A percentile compares a stretch with the other conserved stretches of the same genome.
Conservation (phyloP, 2,888 invertebrate genomes). For the Stomorhina lunata region DNA sequence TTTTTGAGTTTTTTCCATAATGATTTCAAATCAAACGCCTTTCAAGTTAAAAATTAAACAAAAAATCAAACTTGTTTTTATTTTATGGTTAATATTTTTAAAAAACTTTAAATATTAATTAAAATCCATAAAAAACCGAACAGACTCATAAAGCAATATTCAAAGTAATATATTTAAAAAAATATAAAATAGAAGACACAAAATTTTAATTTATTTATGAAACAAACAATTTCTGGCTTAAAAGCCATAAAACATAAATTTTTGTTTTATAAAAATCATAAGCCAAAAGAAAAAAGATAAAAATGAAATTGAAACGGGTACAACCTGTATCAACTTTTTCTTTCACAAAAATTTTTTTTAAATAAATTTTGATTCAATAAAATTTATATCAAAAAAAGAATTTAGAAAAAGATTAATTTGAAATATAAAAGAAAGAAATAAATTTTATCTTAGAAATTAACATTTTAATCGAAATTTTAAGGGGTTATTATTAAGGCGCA, state of each 20-base stretch:
- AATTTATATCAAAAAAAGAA: background rate
- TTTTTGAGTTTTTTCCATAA: background rate
- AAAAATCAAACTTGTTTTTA: slow-evolving; percentile 30
- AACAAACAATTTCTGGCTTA: background rate
- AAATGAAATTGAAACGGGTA: slow-evolving; percentile 12
- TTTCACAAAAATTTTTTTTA: background rate
- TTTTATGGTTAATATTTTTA: background rate
- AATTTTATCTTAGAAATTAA: slow-evolving; percentile 51
- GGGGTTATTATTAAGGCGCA: background rate
- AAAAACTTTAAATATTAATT: slow-evolving; percentile 12
- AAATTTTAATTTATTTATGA: background rate
- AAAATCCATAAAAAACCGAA: slow-evolving; percentile 30
- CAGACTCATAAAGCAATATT: background rate
- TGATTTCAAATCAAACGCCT: slow-evolving; percentile 36
- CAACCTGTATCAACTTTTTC: background rate
- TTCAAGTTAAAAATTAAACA: slow-evolving; percentile 11
- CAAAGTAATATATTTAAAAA: background rate
- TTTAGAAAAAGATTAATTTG: slow-evolving; percentile 18
- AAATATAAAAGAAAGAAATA: slow-evolving; percentile 38
- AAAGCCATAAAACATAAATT: slow-evolving; percentile 61
- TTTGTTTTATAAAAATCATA: slow-evolving; percentile 57
- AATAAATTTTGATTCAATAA: too few species aligned
- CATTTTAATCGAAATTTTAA: slow-evolving; percentile 42
- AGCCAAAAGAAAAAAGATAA: slow-evolving; percentile 37
- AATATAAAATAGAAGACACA: background rate